Evolutionary conservation across 2,888 invertebrate species (phyloP), one percentile per base, ranked within the genome.

Genomic region (Acleris laterana): DNA sequence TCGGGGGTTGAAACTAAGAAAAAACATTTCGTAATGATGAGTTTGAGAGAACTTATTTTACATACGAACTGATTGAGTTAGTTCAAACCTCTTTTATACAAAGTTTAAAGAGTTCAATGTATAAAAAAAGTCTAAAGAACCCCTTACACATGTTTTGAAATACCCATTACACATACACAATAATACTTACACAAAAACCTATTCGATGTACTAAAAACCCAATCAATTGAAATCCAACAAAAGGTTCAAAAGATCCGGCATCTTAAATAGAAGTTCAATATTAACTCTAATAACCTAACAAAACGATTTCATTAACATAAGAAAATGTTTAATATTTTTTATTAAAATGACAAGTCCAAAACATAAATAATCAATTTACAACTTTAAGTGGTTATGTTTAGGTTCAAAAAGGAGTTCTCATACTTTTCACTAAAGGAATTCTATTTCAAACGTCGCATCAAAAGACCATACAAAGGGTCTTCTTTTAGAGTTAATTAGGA

Each of bases 301-400:
- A 74, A 77, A 74, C 69, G 64, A 32, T 32, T 69, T 76, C 71
- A 82, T 81, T 80, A 81, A 73, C 77, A 78, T 69, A 67, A 82
- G 83, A 83, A 82, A 75, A 73, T 77, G 70, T 72, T 77, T 79
- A 77, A 75, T 46, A 38, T 38, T 32, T 32, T 32, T 11, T 32
- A 32, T 32, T 32, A 3, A 32, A 32, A 32, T 11, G 11, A 2
- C 3, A 32, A 32, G 32, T 32, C 32, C 38, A 60, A 77, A 32
- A 81, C 77, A 69, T 79, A 57, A 13, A 72, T 68, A 6, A n/a
- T 60, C 25, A 1, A 28, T 17, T 42, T 1, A 48, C 42, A 38
- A 53, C 42, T 25, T 25, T 19, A 52, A 48, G 0, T 0, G 7
- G 1, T 53, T 38, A 19, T 1, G 17, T 49, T 42, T 19, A 20